phyloP scores from a whole-genome alignment of 2,797 vertebrate genomes.

The Vespertilio murinus region DNA sequence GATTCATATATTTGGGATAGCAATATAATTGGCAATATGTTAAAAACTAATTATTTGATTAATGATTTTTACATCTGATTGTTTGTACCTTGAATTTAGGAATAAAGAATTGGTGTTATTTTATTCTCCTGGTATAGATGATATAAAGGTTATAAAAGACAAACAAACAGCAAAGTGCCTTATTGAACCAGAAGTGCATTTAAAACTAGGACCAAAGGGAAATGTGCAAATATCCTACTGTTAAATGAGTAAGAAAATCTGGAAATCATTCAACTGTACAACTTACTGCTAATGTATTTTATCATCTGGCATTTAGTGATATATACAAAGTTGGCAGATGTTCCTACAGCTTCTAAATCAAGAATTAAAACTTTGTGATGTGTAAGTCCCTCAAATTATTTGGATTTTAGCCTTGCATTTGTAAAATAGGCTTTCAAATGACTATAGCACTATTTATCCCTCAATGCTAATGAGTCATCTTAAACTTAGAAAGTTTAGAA shows the following conservation, averaged over 20 bases:
- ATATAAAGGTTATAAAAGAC: constrained; percentile 12
- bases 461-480: constrained; percentile 2
- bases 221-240: constrained; percentile 67
- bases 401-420: constrained; percentile 58
- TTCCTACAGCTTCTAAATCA: constrained; percentile 63
- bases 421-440: constrained; percentile 69
- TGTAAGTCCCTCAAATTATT: constrained; percentile 47
- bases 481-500: constrained; percentile 42
- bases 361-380: constrained; percentile 64
- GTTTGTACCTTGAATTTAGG: constrained; percentile 33
- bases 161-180: constrained; percentile 11
- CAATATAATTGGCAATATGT: not conserved
- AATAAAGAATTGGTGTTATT: constrained; percentile 34
- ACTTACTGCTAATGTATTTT: constrained; percentile 68
- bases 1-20: not conserved
- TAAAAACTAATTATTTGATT: constrained; percentile 20
- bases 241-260: constrained; percentile 63
- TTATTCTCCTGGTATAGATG: constrained; percentile 8
- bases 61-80: constrained; percentile 21
- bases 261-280: constrained; percentile 54
- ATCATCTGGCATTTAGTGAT: constrained; percentile 65
- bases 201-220: constrained; percentile 56
- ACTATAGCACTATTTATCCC: constrained; percentile 46
- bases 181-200: constrained; percentile 38
- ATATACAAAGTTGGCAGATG: constrained; percentile 65